Evolutionary conservation across 2,888 invertebrate genomes (phyloP), one percentile per base, ranked within the genome.

Genomic region (Carcina quercana): DNA sequence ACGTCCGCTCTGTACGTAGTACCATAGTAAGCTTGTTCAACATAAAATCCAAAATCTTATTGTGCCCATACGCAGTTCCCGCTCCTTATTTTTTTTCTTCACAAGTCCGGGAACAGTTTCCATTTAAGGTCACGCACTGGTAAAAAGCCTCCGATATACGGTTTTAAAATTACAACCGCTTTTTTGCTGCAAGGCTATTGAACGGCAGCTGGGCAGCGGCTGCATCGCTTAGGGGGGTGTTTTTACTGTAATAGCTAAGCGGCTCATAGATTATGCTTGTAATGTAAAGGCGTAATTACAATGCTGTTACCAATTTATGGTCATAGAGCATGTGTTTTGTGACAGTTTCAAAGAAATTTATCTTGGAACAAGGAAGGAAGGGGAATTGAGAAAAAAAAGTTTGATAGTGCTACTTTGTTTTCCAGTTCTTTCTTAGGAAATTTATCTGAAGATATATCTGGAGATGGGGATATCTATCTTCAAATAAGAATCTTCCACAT

Each of bases 81-180:
- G n/a, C n/a, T n/a, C n/a, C n/a, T n/a, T n/a, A n/a, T n/a, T n/a
- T n/a, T n/a, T n/a, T n/a, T n/a, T n/a, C n/a, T n/a, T n/a, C n/a
- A n/a, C n/a, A n/a, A n/a, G n/a, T 73, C 64, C 53, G 51, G 60
- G 59, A 59, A 69, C 62, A 61, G 59, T 51, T 57, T 62, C 70
- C 71, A 60, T 73, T 67, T 76, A 76, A 69, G 76, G 78, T 62
- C 62, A 61, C 35, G 59, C 59, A 59, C 51, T 48, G 52, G 50
- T 59, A 59, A 59, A 60, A 42, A 38, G 47, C n/a, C n/a, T n/a
- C n/a, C n/a, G n/a, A n/a, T n/a, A 50, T 38, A 51, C 45, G 46
- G 40, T 57, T 64, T n/a, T n/a, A 51, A 49, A 59, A 59, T 58
- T 67, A 56, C 57, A 59, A 44, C 33, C 35, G 48, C 56, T 47